Evolutionary conservation across 1,140 invertebrate genomes (phyloP).

Genomic region (Bombus difficillimus): DNA sequence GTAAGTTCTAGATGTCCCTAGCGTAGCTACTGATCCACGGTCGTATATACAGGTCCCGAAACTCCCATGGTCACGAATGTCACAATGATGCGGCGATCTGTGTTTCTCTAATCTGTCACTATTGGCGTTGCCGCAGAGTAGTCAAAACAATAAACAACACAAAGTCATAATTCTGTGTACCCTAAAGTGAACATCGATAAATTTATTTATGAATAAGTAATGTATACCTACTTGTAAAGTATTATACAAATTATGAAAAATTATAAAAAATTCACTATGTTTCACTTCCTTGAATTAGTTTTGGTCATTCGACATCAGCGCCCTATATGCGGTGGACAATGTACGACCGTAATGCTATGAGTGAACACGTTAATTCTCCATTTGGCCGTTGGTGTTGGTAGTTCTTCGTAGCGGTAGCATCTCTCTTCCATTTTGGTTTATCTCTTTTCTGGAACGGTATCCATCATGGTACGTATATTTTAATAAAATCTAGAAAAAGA

Average conservation of each 20-base stretch:
- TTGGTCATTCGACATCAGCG: too few species aligned
- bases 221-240: too few species aligned
- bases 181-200: too few species aligned
- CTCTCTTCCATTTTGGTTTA: slow-evolving; percentile 47
- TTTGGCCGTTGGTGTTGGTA: slow-evolving; percentile 6
- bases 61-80: too few species aligned
- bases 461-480: slow-evolving; percentile 73
- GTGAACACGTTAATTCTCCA: neutral
- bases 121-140: too few species aligned
- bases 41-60: too few species aligned
- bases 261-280: neutral
- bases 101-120: too few species aligned
- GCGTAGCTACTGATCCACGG: neutral
- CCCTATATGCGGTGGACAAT: too few species aligned
- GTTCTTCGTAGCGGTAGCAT: neutral
- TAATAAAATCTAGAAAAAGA: slow-evolving; percentile 46
- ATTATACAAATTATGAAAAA: neutral
- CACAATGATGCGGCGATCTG: too few species aligned
- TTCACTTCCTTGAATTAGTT: too few species aligned
- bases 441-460: slow-evolving; percentile 57
- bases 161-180: too few species aligned
- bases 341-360: neutral
- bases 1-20: neutral
- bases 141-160: too few species aligned
- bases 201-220: neutral